Evolutionary conservation across 2,797 vertebrate species (phyloP).

Genomic region (Mus minutoides): DNA sequence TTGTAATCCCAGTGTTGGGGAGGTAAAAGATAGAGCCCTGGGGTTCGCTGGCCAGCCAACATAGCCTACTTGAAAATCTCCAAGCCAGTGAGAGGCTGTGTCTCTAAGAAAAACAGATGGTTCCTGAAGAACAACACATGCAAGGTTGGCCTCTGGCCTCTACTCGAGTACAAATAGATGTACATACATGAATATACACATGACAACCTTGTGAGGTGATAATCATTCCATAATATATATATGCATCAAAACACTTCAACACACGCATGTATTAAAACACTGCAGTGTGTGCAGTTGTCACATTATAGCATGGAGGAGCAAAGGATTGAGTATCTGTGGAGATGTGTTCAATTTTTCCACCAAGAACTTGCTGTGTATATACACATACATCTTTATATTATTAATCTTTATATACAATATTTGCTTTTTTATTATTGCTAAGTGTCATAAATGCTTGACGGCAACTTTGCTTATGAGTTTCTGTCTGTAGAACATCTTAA

Average conservation of each 20-base stretch:
- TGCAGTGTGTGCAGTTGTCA: background rate
- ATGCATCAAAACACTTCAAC: background rate
- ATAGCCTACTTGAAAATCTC: background rate
- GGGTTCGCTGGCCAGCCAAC: background rate
- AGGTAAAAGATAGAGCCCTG: background rate
- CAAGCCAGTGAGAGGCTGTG: background rate
- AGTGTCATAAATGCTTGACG: constrained; percentile 32
- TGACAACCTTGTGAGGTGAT: background rate
- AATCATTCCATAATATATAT: background rate
- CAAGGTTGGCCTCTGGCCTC: background rate
- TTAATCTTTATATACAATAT: background rate
- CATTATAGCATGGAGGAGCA: background rate
- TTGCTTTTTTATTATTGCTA: constrained; percentile 33
- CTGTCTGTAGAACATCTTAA: background rate
- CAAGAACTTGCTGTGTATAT: background rate
- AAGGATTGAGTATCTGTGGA: background rate
- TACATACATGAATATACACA: background rate
- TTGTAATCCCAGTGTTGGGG: background rate
- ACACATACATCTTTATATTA: background rate
- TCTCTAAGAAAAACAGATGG: background rate
- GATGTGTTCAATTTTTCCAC: constrained; percentile 10
- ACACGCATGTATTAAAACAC: background rate
- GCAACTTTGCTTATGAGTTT: background rate
- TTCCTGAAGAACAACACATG: background rate
- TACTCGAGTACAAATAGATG: background rate